phyloP scores from a whole-genome alignment of 2,113 vertebrate species.

The Zosterops hypoxanthus region DNA sequence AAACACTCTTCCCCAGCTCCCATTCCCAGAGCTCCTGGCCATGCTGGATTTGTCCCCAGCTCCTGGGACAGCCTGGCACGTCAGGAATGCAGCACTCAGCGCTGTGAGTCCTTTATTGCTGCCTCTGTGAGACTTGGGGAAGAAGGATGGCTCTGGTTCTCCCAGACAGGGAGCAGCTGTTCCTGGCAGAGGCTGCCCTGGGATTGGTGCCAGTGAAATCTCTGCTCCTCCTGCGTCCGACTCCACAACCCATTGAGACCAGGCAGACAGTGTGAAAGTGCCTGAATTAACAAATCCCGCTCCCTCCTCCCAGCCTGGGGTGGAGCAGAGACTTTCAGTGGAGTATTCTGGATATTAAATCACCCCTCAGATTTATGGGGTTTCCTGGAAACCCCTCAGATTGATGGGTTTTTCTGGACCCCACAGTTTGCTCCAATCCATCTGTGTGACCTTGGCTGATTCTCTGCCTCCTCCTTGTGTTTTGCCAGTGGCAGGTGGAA shows the following conservation, averaged over 20 bases:
- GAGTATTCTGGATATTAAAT: accelerated
- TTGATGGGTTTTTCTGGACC: accelerated
- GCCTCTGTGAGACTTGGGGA: background rate
- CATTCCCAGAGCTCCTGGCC: background rate
- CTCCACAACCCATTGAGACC: background rate
- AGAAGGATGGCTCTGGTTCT: background rate
- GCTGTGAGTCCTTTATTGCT: accelerated
- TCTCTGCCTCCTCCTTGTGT: background rate
- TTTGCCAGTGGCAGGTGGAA: background rate
- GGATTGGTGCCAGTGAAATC: slow-evolving; percentile 3
- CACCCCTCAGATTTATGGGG: background rate
- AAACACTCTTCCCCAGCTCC: no score
- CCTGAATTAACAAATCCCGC: background rate
- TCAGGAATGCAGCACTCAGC: accelerated
- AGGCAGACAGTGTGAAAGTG: background rate
- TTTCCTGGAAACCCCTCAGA: background rate
- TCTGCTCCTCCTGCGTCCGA: background rate
- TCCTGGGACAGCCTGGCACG: background rate
- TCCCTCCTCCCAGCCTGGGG: background rate
- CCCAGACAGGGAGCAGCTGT: slow-evolving; percentile 22
- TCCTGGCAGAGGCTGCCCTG: background rate
- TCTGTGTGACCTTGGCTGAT: background rate
- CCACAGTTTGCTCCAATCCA: background rate
- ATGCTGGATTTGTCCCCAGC: background rate
- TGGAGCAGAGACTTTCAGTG: background rate